A percentile compares a stretch with the other conserved stretches of the same genome.
These are phyloP conservation scores for Sebastiscus albofasciatus DNA, from an alignment of 2,797 vertebrate species.

Conservation along the genomic window DNA sequence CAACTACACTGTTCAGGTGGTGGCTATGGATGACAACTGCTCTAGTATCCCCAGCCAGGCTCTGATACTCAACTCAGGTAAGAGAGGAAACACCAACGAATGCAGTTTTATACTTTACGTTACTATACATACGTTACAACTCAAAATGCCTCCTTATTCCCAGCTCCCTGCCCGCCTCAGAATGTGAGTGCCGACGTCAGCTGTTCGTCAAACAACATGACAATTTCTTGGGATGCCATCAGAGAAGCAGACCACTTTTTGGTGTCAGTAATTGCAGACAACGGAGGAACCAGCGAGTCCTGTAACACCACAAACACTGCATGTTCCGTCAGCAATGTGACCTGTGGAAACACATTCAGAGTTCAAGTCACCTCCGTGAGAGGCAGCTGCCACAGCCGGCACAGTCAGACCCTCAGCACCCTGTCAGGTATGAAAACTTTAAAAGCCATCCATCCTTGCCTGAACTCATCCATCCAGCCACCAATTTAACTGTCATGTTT, in stretches of 20 bases:
- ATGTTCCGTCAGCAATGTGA: slow-evolving; percentile 58
- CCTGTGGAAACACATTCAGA: slow-evolving; percentile 69
- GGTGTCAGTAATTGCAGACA: slow-evolving; percentile 34
- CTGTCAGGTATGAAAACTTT: slow-evolving; percentile 56
- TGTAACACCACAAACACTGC: slow-evolving; percentile 68
- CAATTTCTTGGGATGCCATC: slow-evolving; percentile 65
- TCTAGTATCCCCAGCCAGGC: slow-evolving; percentile 65
- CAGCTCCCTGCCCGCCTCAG: slow-evolving; percentile 75
- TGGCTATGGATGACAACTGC: slow-evolving; percentile 62
- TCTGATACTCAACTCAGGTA: slow-evolving; percentile 65
- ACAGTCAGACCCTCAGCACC: slow-evolving; percentile 33
- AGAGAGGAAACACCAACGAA: neutral
- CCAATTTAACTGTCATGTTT: neutral
- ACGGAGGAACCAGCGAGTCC: slow-evolving; percentile 12
- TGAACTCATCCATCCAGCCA: neutral
- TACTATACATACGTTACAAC: neutral
- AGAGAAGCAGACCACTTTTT: slow-evolving; percentile 57
- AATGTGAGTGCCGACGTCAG: slow-evolving; percentile 60
- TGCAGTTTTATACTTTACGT: neutral
- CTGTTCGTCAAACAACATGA: slow-evolving; percentile 61
- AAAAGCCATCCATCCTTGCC: neutral
- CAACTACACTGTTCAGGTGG: slow-evolving; percentile 62
- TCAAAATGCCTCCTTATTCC: neutral
- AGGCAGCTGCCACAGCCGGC: slow-evolving; percentile 58
- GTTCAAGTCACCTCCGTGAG: slow-evolving; percentile 66